Evolutionary conservation across 2,888 invertebrate species (phyloP).

Genomic region (Salticus scenicus): DNA sequence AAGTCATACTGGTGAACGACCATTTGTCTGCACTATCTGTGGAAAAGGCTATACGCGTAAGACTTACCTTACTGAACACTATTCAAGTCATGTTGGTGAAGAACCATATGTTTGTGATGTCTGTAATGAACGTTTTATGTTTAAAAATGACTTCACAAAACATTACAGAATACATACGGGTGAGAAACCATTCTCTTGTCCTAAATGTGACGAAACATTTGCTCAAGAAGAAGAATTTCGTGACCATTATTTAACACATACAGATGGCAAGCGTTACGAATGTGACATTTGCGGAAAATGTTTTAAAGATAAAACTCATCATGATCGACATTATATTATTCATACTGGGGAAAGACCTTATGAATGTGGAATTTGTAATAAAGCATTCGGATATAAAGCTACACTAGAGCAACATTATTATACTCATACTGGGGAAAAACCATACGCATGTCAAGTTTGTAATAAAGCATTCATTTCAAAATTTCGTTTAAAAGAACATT

Average conservation of each 20-base stretch:
- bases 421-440: neutral
- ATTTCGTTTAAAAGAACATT: neutral
- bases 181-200: conserved; percentile 1
- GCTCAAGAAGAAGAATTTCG: neutral
- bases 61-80: neutral
- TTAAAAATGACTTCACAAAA: neutral
- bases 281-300: neutral
- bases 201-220: neutral
- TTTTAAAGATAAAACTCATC: conserved; percentile 12
- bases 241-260: neutral
- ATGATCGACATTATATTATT: neutral
- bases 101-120: neutral
- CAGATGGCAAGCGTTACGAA: conserved; percentile 14
- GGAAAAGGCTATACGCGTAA: neutral
- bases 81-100: neutral
- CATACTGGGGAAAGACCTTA: conserved; percentile 4
- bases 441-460: neutral
- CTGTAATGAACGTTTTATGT: neutral
- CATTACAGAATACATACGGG: neutral
- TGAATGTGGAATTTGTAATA: neutral
- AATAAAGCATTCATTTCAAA: neutral
- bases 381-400: neutral
- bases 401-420: neutral
- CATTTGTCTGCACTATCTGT: neutral
- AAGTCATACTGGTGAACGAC: neutral